A percentile compares a stretch with the other conserved stretches of the same genome.
These are phyloP conservation scores for Podabrus alpinus DNA, from an alignment of 2,888 invertebrate species.

Conservation along the genomic window DNA sequence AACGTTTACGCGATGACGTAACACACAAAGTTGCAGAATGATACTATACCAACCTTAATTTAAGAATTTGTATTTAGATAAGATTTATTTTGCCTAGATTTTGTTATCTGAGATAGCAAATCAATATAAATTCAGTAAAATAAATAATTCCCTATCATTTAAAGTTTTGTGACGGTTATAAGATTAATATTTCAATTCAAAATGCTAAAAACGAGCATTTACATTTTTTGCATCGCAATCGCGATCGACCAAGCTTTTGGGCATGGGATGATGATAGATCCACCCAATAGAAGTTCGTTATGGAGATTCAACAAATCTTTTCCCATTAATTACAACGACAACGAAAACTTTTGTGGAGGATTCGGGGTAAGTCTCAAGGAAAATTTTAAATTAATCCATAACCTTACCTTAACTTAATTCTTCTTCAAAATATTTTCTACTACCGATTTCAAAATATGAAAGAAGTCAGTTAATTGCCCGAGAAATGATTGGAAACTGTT, in stretches of 20 bases:
- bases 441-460: too few species aligned
- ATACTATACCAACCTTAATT: too few species aligned
- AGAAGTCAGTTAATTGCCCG: too few species aligned
- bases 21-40: too few species aligned
- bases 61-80: neutral
- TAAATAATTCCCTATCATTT: neutral
- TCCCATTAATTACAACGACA: conserved; percentile 59
- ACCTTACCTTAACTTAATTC: too few species aligned
- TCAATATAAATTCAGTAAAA: neutral
- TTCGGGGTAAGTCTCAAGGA: conserved; percentile 44
- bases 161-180: neutral
- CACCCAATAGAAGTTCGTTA: conserved; percentile 58
- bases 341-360: conserved; percentile 60
- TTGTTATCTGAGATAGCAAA: neutral
- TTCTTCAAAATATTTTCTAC: too few species aligned
- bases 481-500: too few species aligned
- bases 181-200: neutral
- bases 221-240: neutral
- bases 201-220: neutral
- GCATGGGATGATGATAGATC: conserved; percentile 60
- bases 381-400: too few species aligned
- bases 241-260: conserved; percentile 52
- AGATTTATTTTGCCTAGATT: neutral
- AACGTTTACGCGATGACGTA: too few species aligned
- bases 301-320: conserved; percentile 57